phyloP scores from a whole-genome alignment of 1,140 invertebrate species.

The Tetragnatha versicolor region DNA sequence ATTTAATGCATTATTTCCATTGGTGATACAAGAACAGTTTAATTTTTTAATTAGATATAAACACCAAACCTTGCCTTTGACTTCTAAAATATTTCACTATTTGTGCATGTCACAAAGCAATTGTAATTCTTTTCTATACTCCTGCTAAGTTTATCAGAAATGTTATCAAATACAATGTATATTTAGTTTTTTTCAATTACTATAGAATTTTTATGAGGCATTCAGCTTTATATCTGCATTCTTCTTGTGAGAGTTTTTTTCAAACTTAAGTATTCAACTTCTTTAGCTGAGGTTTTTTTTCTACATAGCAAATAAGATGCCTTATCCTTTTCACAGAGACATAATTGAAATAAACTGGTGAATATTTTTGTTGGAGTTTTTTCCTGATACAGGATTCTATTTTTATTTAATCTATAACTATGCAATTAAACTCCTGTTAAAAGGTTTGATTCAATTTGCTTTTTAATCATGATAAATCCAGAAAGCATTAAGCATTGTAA shows the following conservation, averaged over 20 bases:
- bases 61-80: constrained; percentile 35
- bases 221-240: constrained; percentile 14
- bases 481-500: too few relatives aligned
- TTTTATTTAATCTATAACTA: too few relatives aligned
- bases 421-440: too few relatives aligned
- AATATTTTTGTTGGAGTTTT: neutral
- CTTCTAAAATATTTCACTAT: constrained; percentile 36
- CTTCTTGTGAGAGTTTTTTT: neutral
- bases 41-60: constrained; percentile 22
- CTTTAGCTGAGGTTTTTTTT: neutral
- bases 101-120: neutral
- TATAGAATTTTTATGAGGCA: neutral
- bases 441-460: too few relatives aligned
- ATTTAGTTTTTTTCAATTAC: constrained; percentile 14
- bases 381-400: neutral
- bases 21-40: constrained; percentile 14
- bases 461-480: too few relatives aligned
- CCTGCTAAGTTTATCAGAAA: constrained; percentile 11
- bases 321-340: constrained; percentile 22
- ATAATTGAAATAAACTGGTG: neutral
- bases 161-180: constrained; percentile 8
- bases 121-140: constrained; percentile 19
- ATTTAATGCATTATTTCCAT: constrained; percentile 3
- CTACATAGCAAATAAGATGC: constrained; percentile 18
- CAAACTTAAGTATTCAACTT: neutral